These are phyloP conservation scores for Cinclus mexicanus DNA, from an alignment of 2,113 vertebrate genomes.

Conservation along the genomic window DNA sequence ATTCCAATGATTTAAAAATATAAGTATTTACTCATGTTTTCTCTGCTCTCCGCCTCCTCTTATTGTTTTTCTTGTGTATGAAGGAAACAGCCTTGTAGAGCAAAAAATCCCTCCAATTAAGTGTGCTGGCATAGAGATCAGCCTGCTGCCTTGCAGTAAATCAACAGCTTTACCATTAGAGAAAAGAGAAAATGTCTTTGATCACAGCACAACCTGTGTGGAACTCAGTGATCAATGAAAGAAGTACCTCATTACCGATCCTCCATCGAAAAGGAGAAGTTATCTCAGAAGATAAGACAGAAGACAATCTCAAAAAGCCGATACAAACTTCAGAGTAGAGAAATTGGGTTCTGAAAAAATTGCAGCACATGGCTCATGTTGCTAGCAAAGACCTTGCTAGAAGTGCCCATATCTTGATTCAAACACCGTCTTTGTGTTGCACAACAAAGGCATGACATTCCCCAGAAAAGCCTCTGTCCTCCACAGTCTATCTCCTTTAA, in stretches of 20 bases:
- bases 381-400: not conserved
- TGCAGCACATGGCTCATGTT: not conserved
- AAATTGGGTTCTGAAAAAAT: not conserved
- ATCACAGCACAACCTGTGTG: not conserved
- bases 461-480: not conserved
- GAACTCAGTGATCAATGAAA: not conserved
- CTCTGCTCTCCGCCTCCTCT: not conserved
- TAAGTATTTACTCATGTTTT: not conserved
- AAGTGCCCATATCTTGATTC: not conserved
- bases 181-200: not conserved
- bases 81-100: not conserved
- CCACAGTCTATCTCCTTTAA: constrained; percentile 7
- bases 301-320: not conserved
- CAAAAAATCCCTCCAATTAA: not conserved
- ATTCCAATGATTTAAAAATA: not conserved
- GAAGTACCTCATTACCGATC: not conserved
- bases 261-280: not conserved
- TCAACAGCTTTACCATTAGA: not conserved
- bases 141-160: not conserved
- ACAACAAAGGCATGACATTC: constrained; percentile 16
- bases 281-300: not conserved
- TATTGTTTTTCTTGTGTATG: not conserved
- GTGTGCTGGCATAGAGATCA: not conserved
- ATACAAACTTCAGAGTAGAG: not conserved
- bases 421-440: not conserved